Evolutionary conservation across 2,888 invertebrate genomes (phyloP).

Genomic region (Matsumyia berberina): DNA sequence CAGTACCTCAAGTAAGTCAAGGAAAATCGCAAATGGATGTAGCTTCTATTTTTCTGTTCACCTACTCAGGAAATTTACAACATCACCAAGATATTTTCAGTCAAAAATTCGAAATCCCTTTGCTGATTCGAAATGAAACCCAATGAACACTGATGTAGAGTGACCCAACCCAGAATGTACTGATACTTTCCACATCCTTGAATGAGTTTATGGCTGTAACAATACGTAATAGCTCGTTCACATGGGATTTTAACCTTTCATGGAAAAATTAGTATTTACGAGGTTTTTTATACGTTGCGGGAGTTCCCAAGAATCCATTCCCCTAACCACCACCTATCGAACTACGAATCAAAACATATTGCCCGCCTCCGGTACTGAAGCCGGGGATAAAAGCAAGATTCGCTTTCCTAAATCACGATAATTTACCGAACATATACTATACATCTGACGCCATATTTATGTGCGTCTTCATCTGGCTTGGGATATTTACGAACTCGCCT

Average conservation of each 20-base stretch:
- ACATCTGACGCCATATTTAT: conserved; percentile 18
- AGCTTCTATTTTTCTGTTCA: too few species aligned
- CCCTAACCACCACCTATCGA: neutral
- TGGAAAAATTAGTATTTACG: neutral
- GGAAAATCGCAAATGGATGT: too few species aligned
- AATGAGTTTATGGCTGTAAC: too few species aligned
- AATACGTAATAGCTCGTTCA: neutral
- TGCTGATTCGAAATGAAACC: too few species aligned
- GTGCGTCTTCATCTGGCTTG: conserved; percentile 6
- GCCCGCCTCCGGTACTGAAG: neutral
- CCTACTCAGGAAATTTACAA: too few species aligned
- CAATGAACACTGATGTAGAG: too few species aligned
- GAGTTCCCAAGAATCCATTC: neutral
- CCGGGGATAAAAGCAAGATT: neutral
- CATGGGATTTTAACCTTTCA: neutral
- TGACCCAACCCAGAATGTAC: too few species aligned
- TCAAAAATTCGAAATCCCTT: too few species aligned
- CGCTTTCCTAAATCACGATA: conserved; percentile 9
- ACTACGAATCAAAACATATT: conserved; percentile 13
- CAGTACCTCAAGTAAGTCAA: too few species aligned
- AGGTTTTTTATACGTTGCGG: neutral
- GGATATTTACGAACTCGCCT: conserved; percentile 41
- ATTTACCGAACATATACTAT: conserved; percentile 6
- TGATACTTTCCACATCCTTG: too few species aligned
- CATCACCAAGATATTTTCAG: too few species aligned